Evolutionary conservation across 2,888 invertebrate genomes (phyloP), one percentile per base, ranked within the genome.

Genomic region (Mythimna impura): DNA sequence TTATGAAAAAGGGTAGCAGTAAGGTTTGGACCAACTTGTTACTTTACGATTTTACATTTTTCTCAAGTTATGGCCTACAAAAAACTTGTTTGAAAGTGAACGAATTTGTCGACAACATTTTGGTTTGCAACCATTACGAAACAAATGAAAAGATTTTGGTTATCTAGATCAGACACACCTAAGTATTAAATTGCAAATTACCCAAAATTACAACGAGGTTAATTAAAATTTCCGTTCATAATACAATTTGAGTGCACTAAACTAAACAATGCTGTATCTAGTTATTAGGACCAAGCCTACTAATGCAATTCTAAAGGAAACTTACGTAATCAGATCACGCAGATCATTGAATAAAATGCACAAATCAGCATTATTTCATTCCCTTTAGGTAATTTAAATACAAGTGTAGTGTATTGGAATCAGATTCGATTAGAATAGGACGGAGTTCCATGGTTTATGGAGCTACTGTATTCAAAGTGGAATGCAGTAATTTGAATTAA

Each of bases 71-170:
- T 57, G 17, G 40, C 40, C 61, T 68, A 54, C 52, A 57, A 66
- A 30, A 62, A 76, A 72, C 82, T 65, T 30, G 55, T 74, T 78
- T 17, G 47, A 84, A 78, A 68, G 71, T 70, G 25, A 22, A 64
- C 36, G 30, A 76, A 70, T 58, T 78, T 22, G 17, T 71, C 5
- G 50, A 22, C 54, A 70, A 43, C 30, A 60, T 72, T 65, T 65
- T 61, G 58, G 52, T 55, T 68, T 62, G 30, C 40, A 57, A 60
- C 40, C 12, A 52, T 78, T 81, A 63, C 60, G 74, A 73, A 73
- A 82, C 57, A 55, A 68, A 57, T 62, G 10, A 62, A 54, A 50
- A 43, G 6, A 47, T 30, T 57, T 71, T 43, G 25, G 10, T 14
- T 72, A 66, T 72, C 62, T 79, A 66, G 20, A 57, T 66, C 65